A percentile compares a stretch with the other conserved stretches of the same genome.
Evolutionary conservation across 2,113 vertebrate species (phyloP).

Genomic region (Gobio gobio): DNA sequence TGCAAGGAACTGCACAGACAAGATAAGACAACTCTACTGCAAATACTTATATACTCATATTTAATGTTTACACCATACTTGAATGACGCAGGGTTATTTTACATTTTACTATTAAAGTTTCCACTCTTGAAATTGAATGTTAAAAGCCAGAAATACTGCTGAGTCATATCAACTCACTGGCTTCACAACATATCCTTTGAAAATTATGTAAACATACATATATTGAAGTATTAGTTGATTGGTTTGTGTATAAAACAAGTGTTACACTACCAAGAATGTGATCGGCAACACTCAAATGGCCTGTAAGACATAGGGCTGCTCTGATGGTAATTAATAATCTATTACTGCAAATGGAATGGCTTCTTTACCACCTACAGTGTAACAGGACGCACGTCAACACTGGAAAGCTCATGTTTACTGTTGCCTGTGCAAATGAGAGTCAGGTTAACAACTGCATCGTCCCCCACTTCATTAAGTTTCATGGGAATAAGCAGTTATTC

Average conservation of each 20-base stretch:
- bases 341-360: slow-evolving; percentile 46
- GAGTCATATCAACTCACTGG: background rate
- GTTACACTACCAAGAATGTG: background rate
- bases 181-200: background rate
- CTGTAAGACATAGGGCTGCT: background rate
- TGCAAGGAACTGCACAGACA: slow-evolving; percentile 20
- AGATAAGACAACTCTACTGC: slow-evolving; percentile 44
- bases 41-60: too few species aligned
- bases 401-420: slow-evolving; percentile 45
- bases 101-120: background rate
- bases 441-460: background rate
- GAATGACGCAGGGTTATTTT: background rate
- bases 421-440: slow-evolving; percentile 6
- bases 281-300: background rate
- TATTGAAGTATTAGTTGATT: background rate
- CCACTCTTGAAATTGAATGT: background rate
- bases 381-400: slow-evolving; percentile 26
- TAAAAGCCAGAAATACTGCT: background rate
- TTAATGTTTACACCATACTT: background rate
- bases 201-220: background rate
- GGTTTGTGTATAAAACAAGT: background rate
- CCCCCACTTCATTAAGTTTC: slow-evolving; percentile 6
- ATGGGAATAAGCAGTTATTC: background rate
- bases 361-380: slow-evolving; percentile 11
- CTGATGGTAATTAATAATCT: slow-evolving; percentile 46